Base-by-base conservation (phyloP, 2,113 vertebrate species). In the Hiodon alosoides region DNA sequence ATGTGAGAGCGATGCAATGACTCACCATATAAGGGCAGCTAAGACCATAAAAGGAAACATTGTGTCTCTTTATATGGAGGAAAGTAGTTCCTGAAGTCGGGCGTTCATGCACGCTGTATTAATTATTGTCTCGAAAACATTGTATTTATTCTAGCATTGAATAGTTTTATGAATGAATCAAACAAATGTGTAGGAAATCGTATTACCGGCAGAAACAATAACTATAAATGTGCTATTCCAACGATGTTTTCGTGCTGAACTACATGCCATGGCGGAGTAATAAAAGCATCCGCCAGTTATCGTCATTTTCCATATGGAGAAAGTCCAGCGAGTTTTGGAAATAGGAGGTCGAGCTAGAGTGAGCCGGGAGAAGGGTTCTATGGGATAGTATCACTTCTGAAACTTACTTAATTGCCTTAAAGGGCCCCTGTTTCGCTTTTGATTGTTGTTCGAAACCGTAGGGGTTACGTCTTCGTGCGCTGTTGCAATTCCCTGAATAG, bases 11-110 rank as follows among this genome's bases (percentile, higher is more conserved):
- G 85, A 84, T 80, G 79, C 87, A 88, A 86, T 90, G 92, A 91
- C 92, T 89, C 90, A 90, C 93, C 93, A 93, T 92, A 94, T 93
- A 93, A 92, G 93, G 91, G 92, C 85, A 87, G 82, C 79, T 86
- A 86, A 90, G 78, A 72, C 94, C 94, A 93, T 93, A 95, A 91
- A 94, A 94, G 94, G 94, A 88, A 91, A 94, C 86, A 90, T 93
- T 88, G 90, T 83, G 87, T 92, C 86, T 90, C 94, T 94, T 94
- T 94, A 94, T 94, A 93, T 94, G 93, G 94, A 87, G 86, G 88
- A 86, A 87, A 85, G 86, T 90, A 92, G 92, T 79, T 87, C 88
- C 84, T 10, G 11, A 17, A 5, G 14, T 7, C 10, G 50, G 66
- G 55, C 69, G 52, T 72, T 55, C 46, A 6, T 78, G 13, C 70